Percentiles rank a stretch among this genome's conserved stretches.
Conservation (phyloP, 2,113 vertebrate species). For the Zeus faber region DNA sequence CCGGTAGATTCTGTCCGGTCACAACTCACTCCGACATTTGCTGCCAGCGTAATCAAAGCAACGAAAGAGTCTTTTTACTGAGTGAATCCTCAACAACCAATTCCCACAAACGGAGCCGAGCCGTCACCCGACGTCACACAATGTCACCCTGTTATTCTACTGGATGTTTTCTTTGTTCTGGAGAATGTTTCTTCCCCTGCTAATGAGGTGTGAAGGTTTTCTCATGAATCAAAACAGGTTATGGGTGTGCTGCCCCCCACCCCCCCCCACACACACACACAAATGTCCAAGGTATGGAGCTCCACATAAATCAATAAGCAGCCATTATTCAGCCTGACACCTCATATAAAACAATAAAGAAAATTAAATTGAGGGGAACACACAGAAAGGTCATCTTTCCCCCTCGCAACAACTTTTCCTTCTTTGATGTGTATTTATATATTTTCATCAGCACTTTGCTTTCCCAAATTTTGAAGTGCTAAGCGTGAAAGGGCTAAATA, state of each 20-base stretch:
- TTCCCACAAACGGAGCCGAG: too few species aligned
- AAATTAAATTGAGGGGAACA: conserved; percentile 35
- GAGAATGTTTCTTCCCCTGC: not conserved
- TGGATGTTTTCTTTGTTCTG: not conserved
- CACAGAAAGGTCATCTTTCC: conserved; percentile 23
- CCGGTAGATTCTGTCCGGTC: too few species aligned
- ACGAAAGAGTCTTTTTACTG: too few species aligned
- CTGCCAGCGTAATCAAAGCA: too few species aligned
- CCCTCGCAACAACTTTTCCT: conserved; percentile 10
- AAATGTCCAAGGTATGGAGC: conserved; percentile 23
- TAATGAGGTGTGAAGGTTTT: not conserved
- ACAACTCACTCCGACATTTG: too few species aligned
- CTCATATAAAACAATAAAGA: conserved; percentile 28
- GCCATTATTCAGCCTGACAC: conserved; percentile 26
- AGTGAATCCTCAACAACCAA: too few species aligned
- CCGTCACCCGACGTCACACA: too few species aligned
- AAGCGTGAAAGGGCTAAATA: conserved; percentile 12
- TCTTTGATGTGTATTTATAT: conserved; percentile 15
- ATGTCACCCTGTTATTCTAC: not conserved
- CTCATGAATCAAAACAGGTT: conserved; percentile 17
- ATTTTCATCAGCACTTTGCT: conserved; percentile 30
- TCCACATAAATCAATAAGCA: conserved; percentile 35
- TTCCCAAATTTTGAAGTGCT: not conserved
- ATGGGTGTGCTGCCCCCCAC: conserved; percentile 7
- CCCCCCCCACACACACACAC: conserved; percentile 12